These are phyloP conservation scores for Drosophila ustulata DNA, from an alignment of 2,888 invertebrate species.

Conservation along the genomic window DNA sequence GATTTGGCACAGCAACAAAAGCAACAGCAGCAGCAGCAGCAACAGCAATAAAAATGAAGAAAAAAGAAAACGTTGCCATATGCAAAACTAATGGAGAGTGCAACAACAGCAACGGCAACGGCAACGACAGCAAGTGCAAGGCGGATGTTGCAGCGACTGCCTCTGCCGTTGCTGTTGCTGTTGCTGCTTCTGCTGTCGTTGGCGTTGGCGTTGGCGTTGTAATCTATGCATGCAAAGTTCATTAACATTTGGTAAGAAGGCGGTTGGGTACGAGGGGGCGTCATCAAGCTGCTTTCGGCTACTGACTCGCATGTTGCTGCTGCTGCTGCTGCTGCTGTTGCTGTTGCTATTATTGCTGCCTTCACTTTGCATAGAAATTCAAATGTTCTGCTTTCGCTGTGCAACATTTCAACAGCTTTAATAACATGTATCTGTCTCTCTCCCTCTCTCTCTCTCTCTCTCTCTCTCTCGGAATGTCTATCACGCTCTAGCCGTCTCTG, in stretches of 20 bases:
- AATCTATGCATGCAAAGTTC: conserved; percentile 65
- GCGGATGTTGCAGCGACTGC: conserved; percentile 56
- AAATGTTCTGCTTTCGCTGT: conserved; percentile 75
- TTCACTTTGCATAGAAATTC: conserved; percentile 44
- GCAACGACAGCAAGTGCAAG: conserved; percentile 16
- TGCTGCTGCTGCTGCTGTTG: conserved; percentile 12
- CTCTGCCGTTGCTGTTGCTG: too few species aligned
- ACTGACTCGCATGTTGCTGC: conserved; percentile 17
- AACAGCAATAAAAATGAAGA: conserved; percentile 17
- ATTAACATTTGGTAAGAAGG: conserved; percentile 56
- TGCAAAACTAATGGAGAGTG: conserved; percentile 58
- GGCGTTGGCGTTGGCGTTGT: conserved; percentile 33
- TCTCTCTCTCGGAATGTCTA: neutral
- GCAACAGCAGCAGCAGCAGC: conserved; percentile 9
- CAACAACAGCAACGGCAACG: conserved; percentile 41
- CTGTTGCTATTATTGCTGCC: conserved; percentile 25
- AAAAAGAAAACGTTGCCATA: conserved; percentile 52
- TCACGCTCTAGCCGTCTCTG: neutral
- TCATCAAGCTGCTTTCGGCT: conserved; percentile 14
- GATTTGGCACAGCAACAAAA: conserved; percentile 50
- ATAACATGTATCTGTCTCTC: conserved; percentile 33
- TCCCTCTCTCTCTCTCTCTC: neutral
- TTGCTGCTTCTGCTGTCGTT: neutral
- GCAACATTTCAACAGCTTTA: conserved; percentile 55
- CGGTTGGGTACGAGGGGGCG: conserved; percentile 4